A percentile compares a stretch with the other conserved stretches of the same genome.
Evolutionary conservation across 2,113 vertebrate species (phyloP).

Genomic region (Charadrius vociferus): DNA sequence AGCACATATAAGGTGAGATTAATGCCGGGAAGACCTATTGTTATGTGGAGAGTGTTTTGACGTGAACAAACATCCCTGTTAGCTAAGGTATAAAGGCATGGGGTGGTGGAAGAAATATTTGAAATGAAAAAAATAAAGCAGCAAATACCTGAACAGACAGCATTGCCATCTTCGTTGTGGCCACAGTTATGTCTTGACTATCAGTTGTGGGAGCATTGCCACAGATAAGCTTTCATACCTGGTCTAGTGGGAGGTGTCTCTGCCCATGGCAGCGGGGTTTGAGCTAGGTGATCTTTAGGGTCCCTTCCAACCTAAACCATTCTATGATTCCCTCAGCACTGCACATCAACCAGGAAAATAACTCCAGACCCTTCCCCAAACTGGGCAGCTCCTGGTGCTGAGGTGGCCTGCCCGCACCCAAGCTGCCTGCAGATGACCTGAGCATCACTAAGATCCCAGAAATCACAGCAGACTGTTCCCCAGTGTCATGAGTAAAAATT

Average conservation of each 20-base stretch:
- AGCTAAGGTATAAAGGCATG: neutral
- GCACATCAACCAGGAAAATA: neutral
- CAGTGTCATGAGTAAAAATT: conserved; percentile 6
- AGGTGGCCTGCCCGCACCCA: neutral
- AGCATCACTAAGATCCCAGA: conserved; percentile 38
- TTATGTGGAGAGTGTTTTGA: neutral
- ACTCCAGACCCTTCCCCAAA: conserved; percentile 27
- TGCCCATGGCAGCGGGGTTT: no score
- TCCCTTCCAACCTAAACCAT: no score
- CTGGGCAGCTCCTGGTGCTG: neutral
- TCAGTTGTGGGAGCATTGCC: neutral
- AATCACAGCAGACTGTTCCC: conserved; percentile 44
- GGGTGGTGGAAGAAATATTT: neutral
- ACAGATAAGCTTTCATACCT: neutral
- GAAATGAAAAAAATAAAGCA: neutral
- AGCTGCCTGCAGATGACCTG: neutral
- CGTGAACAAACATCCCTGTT: neutral
- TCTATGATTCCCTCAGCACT: neutral
- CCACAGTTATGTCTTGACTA: conserved; percentile 31
- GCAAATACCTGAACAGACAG: conserved; percentile 25
- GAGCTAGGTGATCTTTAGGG: no score
- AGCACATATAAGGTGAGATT: neutral
- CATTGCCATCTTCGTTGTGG: neutral
- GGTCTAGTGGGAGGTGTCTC: no score
- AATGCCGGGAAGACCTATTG: neutral